Base-by-base conservation (phyloP, 2,888 invertebrate genomes). In the Gari tellinella region DNA sequence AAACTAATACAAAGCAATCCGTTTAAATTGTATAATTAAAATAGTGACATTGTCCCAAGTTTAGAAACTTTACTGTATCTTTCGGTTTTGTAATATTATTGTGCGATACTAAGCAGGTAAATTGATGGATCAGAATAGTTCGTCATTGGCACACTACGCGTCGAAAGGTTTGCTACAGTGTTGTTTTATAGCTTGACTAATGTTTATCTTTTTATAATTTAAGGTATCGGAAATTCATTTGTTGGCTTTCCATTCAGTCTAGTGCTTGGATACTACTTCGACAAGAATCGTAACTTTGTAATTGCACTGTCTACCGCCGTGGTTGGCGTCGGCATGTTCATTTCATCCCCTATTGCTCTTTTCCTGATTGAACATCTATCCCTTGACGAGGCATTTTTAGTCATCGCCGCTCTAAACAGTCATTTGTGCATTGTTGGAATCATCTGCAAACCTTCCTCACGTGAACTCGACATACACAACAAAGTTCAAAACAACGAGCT, bases 151-250 rank as follows among this genome's bases (percentile, higher is more conserved):
- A n/a, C n/a, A n/a, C n/a, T n/a, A n/a, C n/a, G n/a, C n/a, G n/a
- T n/a, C n/a, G n/a, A n/a, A n/a, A n/a, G n/a, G n/a, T n/a, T n/a
- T n/a, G n/a, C n/a, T n/a, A n/a, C n/a, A n/a, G n/a, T n/a, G n/a
- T n/a, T n/a, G n/a, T n/a, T n/a, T n/a, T n/a, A n/a, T n/a, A n/a
- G n/a, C n/a, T n/a, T n/a, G n/a, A n/a, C n/a, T n/a, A n/a, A n/a
- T n/a, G n/a, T n/a, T n/a, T n/a, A n/a, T n/a, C n/a, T n/a, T n/a
- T n/a, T n/a, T n/a, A n/a, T n/a, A n/a, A n/a, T n/a, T n/a, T n/a
- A n/a, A 83, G 83, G 83, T 17, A 61, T 74, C 10, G 81, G 78
- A 10, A 80, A 80, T 43, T 57, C 76, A n/a, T 40, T 81, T 19
- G 55, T 41, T 2, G 63, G 67, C 23, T 48, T 72, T 10, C 72